These are phyloP conservation scores for Cynoglossus semilaevis DNA, from an alignment of 2,113 vertebrate genomes.

Conservation along the genomic window DNA sequence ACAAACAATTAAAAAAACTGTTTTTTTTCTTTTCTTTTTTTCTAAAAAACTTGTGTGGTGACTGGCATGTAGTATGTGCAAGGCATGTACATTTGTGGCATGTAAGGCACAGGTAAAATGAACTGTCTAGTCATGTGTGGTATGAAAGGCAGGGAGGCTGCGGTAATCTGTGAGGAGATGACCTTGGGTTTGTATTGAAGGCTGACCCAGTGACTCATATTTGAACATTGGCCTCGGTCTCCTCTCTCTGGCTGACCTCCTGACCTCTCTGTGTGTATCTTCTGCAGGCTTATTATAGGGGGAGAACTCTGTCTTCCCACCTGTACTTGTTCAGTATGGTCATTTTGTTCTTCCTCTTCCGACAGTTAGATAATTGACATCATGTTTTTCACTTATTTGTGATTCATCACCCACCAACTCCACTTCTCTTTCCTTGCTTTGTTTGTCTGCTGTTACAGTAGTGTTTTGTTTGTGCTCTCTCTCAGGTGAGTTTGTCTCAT, in stretches of 20 bases:
- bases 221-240: too few species aligned
- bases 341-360: too few species aligned
- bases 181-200: not conserved
- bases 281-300: too few species aligned
- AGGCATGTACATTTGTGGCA: not conserved
- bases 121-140: not conserved
- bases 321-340: too few species aligned
- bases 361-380: not conserved
- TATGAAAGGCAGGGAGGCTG: not conserved
- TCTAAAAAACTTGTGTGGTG: not conserved
- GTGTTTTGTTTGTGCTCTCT: too few species aligned
- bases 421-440: too few species aligned
- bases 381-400: not conserved
- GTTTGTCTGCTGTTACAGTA: too few species aligned
- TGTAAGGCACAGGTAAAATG: not conserved
- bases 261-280: too few species aligned
- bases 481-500: too few species aligned
- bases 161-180: not conserved
- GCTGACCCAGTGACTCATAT: not conserved
- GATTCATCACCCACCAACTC: not conserved
- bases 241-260: too few species aligned
- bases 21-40: not conserved
- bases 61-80: conserved; percentile 1
- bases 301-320: too few species aligned
- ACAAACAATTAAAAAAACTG: too few species aligned